phyloP scores from a whole-genome alignment of 2,797 vertebrate species.

The Silurus aristotelis region DNA sequence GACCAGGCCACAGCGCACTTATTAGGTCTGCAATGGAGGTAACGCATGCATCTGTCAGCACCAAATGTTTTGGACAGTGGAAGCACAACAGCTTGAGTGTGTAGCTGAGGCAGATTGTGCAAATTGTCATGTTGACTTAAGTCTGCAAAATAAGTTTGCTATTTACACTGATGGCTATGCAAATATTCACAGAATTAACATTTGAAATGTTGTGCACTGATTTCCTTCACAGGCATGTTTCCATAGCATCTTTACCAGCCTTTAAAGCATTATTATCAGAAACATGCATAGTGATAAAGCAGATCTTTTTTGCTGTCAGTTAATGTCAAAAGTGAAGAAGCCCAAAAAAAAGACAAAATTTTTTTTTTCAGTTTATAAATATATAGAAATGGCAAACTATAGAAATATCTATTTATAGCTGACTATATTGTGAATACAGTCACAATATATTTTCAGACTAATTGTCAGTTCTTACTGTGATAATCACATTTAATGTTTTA shows the following conservation, averaged over 20 bases:
- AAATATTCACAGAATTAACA: neutral
- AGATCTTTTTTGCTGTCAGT: neutral
- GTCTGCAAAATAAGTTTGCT: neutral
- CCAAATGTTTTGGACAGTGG: neutral
- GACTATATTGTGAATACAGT: neutral
- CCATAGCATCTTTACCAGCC: neutral
- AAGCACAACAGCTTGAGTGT: neutral
- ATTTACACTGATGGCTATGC: neutral
- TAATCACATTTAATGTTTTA: neutral
- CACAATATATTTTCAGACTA: neutral
- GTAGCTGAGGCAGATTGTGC: neutral
- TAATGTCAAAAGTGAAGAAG: neutral
- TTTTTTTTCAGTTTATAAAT: neutral
- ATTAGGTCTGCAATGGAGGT: neutral
- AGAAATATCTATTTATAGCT: neutral
- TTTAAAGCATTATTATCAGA: neutral
- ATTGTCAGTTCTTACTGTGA: neutral
- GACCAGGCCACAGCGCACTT: neutral
- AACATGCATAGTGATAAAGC: neutral
- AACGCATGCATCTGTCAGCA: constrained; percentile 2
- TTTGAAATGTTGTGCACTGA: neutral
- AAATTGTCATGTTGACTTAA: neutral
- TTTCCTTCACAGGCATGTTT: neutral
- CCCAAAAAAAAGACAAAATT: neutral
- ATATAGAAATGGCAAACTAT: neutral